Evolutionary conservation across 2,797 vertebrate genomes (phyloP), one percentile per base, ranked within the genome.

Genomic region (Acrocephalus scirpaceus): DNA sequence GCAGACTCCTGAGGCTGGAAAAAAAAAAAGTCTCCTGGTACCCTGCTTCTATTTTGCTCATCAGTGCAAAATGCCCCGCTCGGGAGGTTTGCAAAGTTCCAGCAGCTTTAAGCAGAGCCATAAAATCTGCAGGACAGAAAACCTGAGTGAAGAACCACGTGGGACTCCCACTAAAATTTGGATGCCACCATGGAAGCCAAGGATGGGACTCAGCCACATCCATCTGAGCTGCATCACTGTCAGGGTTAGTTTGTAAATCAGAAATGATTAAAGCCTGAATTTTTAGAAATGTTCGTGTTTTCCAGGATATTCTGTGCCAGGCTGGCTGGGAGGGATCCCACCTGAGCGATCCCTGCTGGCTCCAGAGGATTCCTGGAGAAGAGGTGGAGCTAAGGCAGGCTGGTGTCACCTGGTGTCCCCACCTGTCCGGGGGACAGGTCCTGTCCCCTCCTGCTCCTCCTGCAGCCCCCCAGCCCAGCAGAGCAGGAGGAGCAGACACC

Each of bases 381-480:
- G 34, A 25, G 0, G 0, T 0, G 5, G 25, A 36, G 80, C 25
- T 7, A 1, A 13, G 45, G 0, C 1, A 71, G 30, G 53, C 16
- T 26, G 67, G 25, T 3, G 4, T 32, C 66, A n/a, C 67, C 65
- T 16, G 14, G 12, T 51, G 79, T 8, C 79, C 18, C 26, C 77
- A 16, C 7, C 56, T 42, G 58, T 8, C 17, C 51, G 17, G 42
- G 42, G 42, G 42, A 44, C 42, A 44, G 42, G 16, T 42, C 42
- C 42, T 38, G 38, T 16, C 42, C 16, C 42, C 40, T 12, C 40
- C 40, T 42, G 12, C 40, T 42, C 40, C 42, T 42, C 42, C 42
- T 42, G 38, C 38, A 38, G 38, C 42, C 42, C 17, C 42, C 25
- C 66, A 81, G 90, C 70, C 76, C 76, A 62, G 64, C 75, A 75